Percentiles rank a stretch among this genome's conserved stretches.
Conservation (phyloP, 2,888 invertebrate species). For the Trissolcus japonicus region DNA sequence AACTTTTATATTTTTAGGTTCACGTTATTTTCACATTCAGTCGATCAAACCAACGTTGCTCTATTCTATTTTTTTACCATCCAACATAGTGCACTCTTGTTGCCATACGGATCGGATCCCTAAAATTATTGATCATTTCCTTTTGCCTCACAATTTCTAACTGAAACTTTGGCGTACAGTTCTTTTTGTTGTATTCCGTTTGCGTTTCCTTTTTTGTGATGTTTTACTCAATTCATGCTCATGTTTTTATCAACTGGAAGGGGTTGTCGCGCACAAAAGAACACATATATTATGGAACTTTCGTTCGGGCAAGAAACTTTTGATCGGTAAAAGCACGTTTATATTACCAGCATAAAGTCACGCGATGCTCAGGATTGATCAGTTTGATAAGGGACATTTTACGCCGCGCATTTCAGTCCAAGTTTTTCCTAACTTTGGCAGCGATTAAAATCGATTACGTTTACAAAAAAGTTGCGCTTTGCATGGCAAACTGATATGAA, state of each 20-base stretch:
- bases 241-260: not conserved
- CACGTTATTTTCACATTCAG: no score
- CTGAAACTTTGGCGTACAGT: no score
- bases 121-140: no score
- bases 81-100: no score
- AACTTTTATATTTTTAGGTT: no score
- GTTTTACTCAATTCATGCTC: no score
- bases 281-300: constrained; percentile 36
- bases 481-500: not conserved
- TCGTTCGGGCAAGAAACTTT: constrained; percentile 32
- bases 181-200: no score
- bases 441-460: constrained; percentile 46
- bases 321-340: constrained; percentile 29
- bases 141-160: no score
- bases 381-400: constrained; percentile 40
- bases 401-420: constrained; percentile 40
- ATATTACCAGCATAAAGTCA: constrained; percentile 44
- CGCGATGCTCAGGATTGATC: constrained; percentile 54
- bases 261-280: constrained; percentile 17
- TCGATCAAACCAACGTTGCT: no score
- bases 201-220: no score
- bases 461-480: not conserved
- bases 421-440: constrained; percentile 26
- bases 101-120: no score
- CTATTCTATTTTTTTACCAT: no score